Base-by-base conservation (phyloP, 2,797 vertebrate species). In the Phyllotis vaccarum region DNA sequence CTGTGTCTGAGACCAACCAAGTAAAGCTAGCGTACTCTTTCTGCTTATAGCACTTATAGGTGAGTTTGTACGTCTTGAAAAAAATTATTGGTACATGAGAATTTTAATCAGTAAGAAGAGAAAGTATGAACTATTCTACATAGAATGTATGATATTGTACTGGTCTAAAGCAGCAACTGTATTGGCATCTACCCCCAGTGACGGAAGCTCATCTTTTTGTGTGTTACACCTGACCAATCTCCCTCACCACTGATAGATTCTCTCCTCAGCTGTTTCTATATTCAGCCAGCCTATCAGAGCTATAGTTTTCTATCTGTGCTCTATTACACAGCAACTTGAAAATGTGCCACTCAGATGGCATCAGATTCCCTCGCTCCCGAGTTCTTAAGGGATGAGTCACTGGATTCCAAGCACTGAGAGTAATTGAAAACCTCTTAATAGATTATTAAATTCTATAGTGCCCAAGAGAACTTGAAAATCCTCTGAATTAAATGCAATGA, bases 401-500 rank as follows among this genome's bases (percentile, higher is more conserved):
- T 91, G 80, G 66, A 94, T 95, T 56, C 76, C 81, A 56, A 92
- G 90, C 74, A 95, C 78, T 40, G 16, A 83, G 68, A 74, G n/a
- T 90, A 93, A 96, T 72, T 2, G 1, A 94, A 96, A 97, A 91
- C 56, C 91, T 93, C 90, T 97, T 95, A 93, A 93, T 92, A 96
- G 94, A 95, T 88, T 89, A 94, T 94, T 97, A 90, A 94, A 96
- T 90, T 94, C 76, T 86, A 92, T 76, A 87, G 78, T 60, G 82
- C 94, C 81, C 92, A 92, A 49, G 68, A 96, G 95, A 92, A 94
- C 56, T 90, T 78, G 54, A 94, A 97, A 92, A 68, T 76, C 90
- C 68, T 93, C 91, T 89, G 94, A 85, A 91, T 93, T 95, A 95
- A 98, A 88, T 86, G 66, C 31, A 86, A 56, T 75, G 58, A 87